Percentiles rank a stretch among this genome's conserved stretches.
Evolutionary conservation across 2,888 invertebrate species (phyloP).

Genomic region (Chymomyza caudatula): DNA sequence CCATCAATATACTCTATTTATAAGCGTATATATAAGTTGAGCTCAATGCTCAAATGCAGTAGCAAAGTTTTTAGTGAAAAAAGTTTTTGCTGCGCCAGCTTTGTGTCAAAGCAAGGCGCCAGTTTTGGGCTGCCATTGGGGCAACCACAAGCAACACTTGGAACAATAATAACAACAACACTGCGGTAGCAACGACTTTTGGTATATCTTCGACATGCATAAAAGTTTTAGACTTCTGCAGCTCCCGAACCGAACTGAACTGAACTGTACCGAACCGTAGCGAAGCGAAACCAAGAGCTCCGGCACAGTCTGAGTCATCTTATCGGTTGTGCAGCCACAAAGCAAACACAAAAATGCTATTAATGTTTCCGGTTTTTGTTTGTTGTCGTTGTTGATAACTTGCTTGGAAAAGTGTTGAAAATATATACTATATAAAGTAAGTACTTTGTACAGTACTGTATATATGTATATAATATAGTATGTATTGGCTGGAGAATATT

Average conservation of each 20-base stretch:
- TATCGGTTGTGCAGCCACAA: constrained; percentile 37
- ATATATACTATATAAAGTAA: background rate
- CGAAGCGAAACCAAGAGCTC: background rate
- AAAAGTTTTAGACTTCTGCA: constrained; percentile 19
- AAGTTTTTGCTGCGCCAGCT: constrained; percentile 56
- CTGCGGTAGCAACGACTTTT: constrained; percentile 10
- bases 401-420: background rate
- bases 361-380: constrained; percentile 32
- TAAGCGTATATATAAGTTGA: background rate
- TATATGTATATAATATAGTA: background rate
- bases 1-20: background rate
- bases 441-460: background rate
- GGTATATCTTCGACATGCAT: constrained; percentile 32
- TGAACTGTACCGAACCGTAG: background rate
- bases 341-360: constrained; percentile 56
- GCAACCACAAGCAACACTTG: constrained; percentile 25
- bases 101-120: constrained; percentile 50
- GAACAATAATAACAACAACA: constrained; percentile 5
- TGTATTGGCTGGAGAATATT: constrained; percentile 27
- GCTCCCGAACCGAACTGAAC: constrained; percentile 11
- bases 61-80: constrained; percentile 43
- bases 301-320: constrained; percentile 22
- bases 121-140: constrained; percentile 17
- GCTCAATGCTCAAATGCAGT: constrained; percentile 30
- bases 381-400: background rate